phyloP scores from a whole-genome alignment of 2,888 invertebrate species.

The Unio delphinus region DNA sequence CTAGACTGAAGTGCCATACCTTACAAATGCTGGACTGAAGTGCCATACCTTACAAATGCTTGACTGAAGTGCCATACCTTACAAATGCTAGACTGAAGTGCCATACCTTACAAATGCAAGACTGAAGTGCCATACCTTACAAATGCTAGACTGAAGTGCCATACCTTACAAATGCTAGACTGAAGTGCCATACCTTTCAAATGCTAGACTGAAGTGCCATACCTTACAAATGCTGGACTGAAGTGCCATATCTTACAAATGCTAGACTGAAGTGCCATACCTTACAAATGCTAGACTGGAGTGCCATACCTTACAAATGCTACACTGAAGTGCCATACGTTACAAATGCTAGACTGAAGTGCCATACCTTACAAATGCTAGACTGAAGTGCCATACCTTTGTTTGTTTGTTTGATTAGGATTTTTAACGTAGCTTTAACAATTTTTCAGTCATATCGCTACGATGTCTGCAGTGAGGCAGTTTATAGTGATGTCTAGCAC shows the following conservation, averaged over 20 bases:
- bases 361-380: neutral
- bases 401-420: no score
- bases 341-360: constrained; percentile 12
- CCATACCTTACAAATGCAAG: neutral
- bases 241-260: constrained; percentile 5
- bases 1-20: constrained; percentile 16
- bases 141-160: constrained; percentile 16
- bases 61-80: constrained; percentile 16
- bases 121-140: constrained; percentile 14
- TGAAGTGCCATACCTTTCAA: constrained; percentile 11
- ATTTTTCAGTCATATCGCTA: no score
- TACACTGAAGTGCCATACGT: constrained; percentile 16
- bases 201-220: constrained; percentile 16
- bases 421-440: no score
- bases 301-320: constrained; percentile 2
- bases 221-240: constrained; percentile 3
- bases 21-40: constrained; percentile 10
- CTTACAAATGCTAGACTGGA: constrained; percentile 8
- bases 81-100: constrained; percentile 15
- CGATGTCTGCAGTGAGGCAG: no score
- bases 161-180: neutral
- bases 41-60: neutral
- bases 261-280: constrained; percentile 16
- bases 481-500: no score
- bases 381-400: constrained; percentile 17